These are phyloP conservation scores for Agonopterix arenella DNA, from an alignment of 2,888 invertebrate genomes.

Conservation along the genomic window DNA sequence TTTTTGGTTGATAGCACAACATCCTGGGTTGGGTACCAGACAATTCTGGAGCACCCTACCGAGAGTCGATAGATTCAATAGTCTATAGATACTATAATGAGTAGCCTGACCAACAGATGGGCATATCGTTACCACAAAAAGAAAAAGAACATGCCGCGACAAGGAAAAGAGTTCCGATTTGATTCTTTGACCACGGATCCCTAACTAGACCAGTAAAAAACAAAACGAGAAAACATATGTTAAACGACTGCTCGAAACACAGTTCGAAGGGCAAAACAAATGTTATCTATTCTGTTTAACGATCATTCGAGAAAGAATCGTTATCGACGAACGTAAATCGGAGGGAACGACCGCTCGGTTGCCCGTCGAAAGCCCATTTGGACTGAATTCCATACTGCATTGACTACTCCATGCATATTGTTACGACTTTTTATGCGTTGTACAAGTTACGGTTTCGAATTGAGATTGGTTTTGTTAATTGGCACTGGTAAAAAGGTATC, in stretches of 20 bases:
- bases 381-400: conserved; percentile 28
- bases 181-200: too few species aligned
- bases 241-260: conserved; percentile 2
- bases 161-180: too few species aligned
- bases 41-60: too few species aligned
- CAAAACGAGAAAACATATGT: background rate
- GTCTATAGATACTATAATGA: too few species aligned
- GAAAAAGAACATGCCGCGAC: too few species aligned
- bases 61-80: too few species aligned
- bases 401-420: conserved; percentile 24
- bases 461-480: conserved; percentile 12
- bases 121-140: too few species aligned
- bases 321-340: conserved; percentile 42
- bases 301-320: conserved; percentile 41
- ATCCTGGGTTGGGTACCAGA: too few species aligned
- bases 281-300: conserved; percentile 36
- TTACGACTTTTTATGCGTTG: conserved; percentile 15
- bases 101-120: too few species aligned
- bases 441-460: conserved; percentile 13
- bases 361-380: conserved; percentile 21
- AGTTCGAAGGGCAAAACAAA: conserved; percentile 21
- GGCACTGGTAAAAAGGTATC: background rate
- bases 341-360: conserved; percentile 29
- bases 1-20: too few species aligned
- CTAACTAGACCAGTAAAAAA: too few species aligned